Evolutionary conservation across 2,797 vertebrate genomes (phyloP).

Genomic region (Bradypodion pumilum): DNA sequence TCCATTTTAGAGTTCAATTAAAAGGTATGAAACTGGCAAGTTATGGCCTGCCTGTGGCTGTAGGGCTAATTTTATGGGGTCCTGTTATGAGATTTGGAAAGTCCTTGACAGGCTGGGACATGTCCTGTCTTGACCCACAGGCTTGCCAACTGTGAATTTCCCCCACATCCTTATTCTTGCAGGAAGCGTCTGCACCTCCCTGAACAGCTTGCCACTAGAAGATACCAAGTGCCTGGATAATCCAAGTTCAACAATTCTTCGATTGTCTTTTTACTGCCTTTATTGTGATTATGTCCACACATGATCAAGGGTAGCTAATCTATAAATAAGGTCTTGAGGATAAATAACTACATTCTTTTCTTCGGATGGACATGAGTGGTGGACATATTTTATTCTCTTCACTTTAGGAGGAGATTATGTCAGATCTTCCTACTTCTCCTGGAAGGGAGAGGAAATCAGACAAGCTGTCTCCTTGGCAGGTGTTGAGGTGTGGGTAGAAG

Average conservation of each 20-base stretch:
- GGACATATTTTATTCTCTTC: background rate
- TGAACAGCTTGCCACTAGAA: background rate
- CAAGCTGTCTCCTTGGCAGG: conserved; percentile 25
- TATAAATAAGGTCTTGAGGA: background rate
- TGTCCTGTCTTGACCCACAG: no score
- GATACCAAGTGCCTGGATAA: background rate
- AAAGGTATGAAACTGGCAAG: background rate
- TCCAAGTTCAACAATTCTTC: background rate
- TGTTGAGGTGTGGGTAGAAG: background rate
- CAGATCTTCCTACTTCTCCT: conserved; percentile 27
- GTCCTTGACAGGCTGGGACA: no score
- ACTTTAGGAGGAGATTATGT: conserved; percentile 2
- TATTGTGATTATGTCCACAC: background rate
- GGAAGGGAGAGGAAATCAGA: conserved; percentile 19
- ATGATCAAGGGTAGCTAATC: background rate
- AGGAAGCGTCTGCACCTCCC: background rate
- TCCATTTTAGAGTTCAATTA: background rate
- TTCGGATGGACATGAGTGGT: background rate
- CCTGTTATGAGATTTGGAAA: no score
- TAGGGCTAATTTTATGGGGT: background rate
- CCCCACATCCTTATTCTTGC: no score
- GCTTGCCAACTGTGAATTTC: no score
- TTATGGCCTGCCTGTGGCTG: background rate
- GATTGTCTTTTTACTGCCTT: background rate
- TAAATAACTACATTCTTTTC: background rate